Conservation (phyloP, 1,140 invertebrate species). For the Drosophila obscura region DNA sequence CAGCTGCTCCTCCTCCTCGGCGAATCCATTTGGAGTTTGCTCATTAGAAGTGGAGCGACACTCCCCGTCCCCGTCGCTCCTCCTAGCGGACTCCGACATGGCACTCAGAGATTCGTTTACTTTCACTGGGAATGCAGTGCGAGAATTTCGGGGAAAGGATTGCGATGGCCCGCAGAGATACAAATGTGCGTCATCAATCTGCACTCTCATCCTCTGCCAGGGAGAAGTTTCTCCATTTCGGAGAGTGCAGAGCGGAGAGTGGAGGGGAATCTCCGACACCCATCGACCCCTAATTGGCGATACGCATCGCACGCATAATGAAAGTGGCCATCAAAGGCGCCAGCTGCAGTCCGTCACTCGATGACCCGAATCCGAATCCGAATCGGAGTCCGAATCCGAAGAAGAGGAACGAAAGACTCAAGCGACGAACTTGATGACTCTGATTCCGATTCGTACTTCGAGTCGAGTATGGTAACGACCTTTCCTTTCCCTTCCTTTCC, state of each 20-base stretch:
- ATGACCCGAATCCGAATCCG: constrained; percentile 32
- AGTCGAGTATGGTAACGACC: constrained; percentile 41
- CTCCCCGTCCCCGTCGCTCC: neutral
- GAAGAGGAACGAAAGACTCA: constrained; percentile 41
- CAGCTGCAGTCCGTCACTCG: constrained; percentile 20
- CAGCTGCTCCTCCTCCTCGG: constrained; percentile 6
- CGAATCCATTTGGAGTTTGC: constrained; percentile 21
- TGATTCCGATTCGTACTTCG: neutral
- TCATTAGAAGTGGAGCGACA: constrained; percentile 56
- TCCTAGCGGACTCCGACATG: neutral
- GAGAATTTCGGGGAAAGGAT: constrained; percentile 43
- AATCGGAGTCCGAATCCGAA: constrained; percentile 28
- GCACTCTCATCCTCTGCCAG: neutral
- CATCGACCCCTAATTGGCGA: constrained; percentile 57
- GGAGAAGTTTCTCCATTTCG: constrained; percentile 33
- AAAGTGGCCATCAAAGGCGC: constrained; percentile 40
- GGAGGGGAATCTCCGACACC: constrained; percentile 24
- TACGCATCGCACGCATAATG: constrained; percentile 54
- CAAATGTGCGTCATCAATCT: constrained; percentile 41
- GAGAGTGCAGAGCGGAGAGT: constrained; percentile 13
- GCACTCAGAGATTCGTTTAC: constrained; percentile 31
- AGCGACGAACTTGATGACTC: constrained; percentile 53
- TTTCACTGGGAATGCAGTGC: constrained; percentile 59
- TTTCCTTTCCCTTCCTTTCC: constrained; percentile 33
- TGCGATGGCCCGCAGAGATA: constrained; percentile 45